These are phyloP conservation scores for Distichodus sexfasciatus DNA, from an alignment of 2,797 vertebrate species.

Conservation along the genomic window DNA sequence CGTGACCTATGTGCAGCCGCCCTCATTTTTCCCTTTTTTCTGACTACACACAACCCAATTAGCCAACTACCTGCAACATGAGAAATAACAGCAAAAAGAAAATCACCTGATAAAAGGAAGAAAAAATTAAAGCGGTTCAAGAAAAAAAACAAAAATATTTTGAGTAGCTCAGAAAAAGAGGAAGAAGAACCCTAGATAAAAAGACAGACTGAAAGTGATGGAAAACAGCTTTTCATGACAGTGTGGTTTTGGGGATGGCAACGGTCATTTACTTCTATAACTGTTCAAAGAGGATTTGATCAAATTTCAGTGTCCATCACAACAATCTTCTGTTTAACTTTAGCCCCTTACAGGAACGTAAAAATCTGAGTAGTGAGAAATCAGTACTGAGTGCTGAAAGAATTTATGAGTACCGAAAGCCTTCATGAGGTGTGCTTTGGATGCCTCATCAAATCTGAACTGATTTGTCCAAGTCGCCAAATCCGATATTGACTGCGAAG, in stretches of 20 bases:
- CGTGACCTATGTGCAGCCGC: background rate
- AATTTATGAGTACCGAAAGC: background rate
- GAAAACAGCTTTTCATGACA: background rate
- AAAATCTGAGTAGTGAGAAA: background rate
- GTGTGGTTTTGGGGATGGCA: background rate
- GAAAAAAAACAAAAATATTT: conserved; percentile 17
- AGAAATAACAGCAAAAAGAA: conserved; percentile 12
- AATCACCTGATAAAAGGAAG: conserved; percentile 5
- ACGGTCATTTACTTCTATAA: background rate
- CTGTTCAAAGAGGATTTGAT: background rate
- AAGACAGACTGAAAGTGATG: background rate
- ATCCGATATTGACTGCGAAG: background rate
- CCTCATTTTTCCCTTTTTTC: background rate
- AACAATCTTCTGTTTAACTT: background rate
- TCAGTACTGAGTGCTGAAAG: background rate
- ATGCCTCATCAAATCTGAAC: too few relatives aligned
- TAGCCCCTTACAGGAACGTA: background rate
- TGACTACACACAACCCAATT: background rate
- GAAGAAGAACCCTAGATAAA: background rate
- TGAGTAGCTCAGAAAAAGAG: conserved; percentile 6
- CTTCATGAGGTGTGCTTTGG: conserved; percentile 35
- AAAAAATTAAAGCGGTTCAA: too few relatives aligned
- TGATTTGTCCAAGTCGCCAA: background rate
- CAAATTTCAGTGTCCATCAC: background rate
- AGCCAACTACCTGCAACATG: background rate